Base-by-base conservation (phyloP, 2,888 invertebrate genomes). In the Vesta saturnalis region DNA sequence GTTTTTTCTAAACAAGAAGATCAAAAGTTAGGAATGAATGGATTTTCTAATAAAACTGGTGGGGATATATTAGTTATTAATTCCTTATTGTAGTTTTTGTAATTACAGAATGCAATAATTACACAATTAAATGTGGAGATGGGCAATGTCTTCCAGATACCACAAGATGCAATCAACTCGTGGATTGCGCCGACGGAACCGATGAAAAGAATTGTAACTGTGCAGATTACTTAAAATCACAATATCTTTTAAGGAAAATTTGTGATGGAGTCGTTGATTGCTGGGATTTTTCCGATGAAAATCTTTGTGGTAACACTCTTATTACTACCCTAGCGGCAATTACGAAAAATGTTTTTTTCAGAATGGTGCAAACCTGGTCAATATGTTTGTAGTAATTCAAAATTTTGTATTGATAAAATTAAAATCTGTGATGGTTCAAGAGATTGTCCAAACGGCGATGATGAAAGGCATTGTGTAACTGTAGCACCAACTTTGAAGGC, bases 221-320 rank as follows among this genome's bases (percentile, higher is more conserved):
- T 79, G 92, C 92, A 6, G 92, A 94, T 81, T 92, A 91, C 76
- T 81, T 94, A 47, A 87, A 87, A 64, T 89, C 91, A 0, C 92
- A 92, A 77, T 88, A 89, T 72, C 85, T 92, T 0, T 85, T 89
- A 69, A 86, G 91, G 12, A 93, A 94, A 82, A 90, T 94, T 58
- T 94, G 94, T 78, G 94, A 94, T 77, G 93, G 93, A 1, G 86
- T 91, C 21, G 89, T 92, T 0, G 93, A 94, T 78, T 94, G 94
- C 77, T 91, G 91, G 89, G 94, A 94, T 80, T 92, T 89, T 79
- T 90, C 92, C 0, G 93, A 93, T 80, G 93, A 93, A 83, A 89
- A 89, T 76, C 86, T 89, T 73, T 93, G 93, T 80, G 92, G 92
- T 92, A 86, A 83, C 83, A 71, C 8, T 49, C 12, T 46, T 46